Base-by-base conservation (phyloP, 2,113 vertebrate genomes). In the Urocolius indicus region DNA sequence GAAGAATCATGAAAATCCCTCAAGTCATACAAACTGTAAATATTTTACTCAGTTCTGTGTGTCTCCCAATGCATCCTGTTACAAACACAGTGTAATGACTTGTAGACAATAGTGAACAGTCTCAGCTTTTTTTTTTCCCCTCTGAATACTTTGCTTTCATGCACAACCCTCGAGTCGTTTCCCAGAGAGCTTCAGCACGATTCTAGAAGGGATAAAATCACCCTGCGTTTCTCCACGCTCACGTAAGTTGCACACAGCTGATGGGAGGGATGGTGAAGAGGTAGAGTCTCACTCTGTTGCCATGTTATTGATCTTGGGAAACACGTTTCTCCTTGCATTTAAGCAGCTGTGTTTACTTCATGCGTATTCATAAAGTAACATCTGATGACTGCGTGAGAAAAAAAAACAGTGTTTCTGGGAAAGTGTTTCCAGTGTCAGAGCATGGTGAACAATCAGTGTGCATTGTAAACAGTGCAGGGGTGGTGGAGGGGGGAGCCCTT, bases 131-230 rank as follows among this genome's bases (percentile, higher is more conserved):
- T 67, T 84, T 85, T 89, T 81, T 93, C 34, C 59, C 68, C 55
- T 89, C 41, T 36, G 75, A 82, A 84, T 77, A 30, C 80, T 91
- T 93, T 76, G 91, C 65, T 95, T 91, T 94, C 55, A 75, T 71
- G 55, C 51, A 9, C 76, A 72, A 73, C 71, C 76, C 46, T 88
- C 52, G 38, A 34, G 27, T 65, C 91, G 43, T 71, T 89, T 89
- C 86, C 87, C 41, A 65, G 46, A 68, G 94, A 96, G 77, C 62
- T 93, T 93, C 90, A 61, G 2, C 74, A 32, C 58, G 10, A 26
- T 74, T 91, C 85, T 92, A 77, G 89, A 92, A 95, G 87, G 62
- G 57, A 67, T 82, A 84, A 93, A 96, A 89, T 94, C 66, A 38
- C 83, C 55, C 73, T 48, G 32, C 84, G 87, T 24, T 72, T 71